Base-by-base conservation (phyloP, 2,888 invertebrate species). In the Pemphredon lugubris region DNA sequence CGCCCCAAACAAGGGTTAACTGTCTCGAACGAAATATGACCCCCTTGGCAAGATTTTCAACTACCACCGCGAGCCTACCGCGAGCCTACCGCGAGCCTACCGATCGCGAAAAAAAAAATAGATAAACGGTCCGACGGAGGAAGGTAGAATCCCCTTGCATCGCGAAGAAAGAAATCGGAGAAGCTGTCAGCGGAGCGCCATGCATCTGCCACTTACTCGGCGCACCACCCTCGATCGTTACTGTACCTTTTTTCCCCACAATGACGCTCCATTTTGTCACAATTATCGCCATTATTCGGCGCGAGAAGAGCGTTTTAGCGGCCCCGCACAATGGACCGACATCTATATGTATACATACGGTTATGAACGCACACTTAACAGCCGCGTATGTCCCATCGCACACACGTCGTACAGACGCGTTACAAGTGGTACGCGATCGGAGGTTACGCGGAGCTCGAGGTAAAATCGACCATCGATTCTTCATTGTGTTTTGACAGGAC, bases 211-310 rank as follows among this genome's bases (percentile, higher is more conserved):
- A 88, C 88, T 88, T 88, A 88, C 82, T 53, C 77, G 53, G 67
- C 77, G 67, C 77, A 72, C 83, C 81, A 79, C 83, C 85, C 85
- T 85, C 85, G 81, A 82, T 84, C 79, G 84, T 83, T 83, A 83
- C 84, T 75, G 71, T 83, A 83, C 83, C 82, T 81, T 83, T 83
- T 82, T 83, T 79, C 75, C 26, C 80, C 81, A 86, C 87, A 88
- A 87, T 87, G 86, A 86, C 86, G 82, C 86, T 87, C 87, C 87
- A 88, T 87, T 88, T 88, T 84, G 87, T 86, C 81, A 88, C 88
- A 88, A 88, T 88, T 88, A 88, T 88, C 88, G 85, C 86, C 82
- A 87, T 87, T 88, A 87, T 87, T 83, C 82, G 81, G 59, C 69
- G 75, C 76, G 75, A 82, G 82, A 77, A 80, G 82, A 86, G 81